Conservation (phyloP, 64 coral and sea anemone genomes). For the Astreopora myriophthalma region DNA sequence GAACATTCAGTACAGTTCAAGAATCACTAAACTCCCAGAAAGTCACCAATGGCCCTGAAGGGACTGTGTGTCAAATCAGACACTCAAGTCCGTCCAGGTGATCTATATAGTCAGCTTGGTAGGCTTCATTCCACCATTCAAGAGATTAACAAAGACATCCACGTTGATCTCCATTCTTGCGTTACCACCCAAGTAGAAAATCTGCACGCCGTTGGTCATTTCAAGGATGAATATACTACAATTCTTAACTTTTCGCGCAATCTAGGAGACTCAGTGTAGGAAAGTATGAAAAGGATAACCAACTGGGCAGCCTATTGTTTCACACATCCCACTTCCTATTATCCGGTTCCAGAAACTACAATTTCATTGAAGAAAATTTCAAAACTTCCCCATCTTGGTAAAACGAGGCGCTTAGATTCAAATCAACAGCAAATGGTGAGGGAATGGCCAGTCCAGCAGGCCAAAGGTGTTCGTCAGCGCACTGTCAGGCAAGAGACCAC, state of each 20-base stretch:
- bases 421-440: neutral
- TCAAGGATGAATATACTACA: slow-evolving; percentile 16
- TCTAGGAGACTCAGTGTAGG: too few species aligned
- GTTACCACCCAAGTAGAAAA: slow-evolving; percentile 17
- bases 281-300: slow-evolving; percentile 31
- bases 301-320: slow-evolving; percentile 53
- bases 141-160: slow-evolving; percentile 29
- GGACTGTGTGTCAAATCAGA: slow-evolving; percentile 41
- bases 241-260: neutral
- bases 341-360: slow-evolving; percentile 42
- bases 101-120: slow-evolving; percentile 33
- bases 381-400: slow-evolving; percentile 39
- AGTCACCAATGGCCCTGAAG: slow-evolving; percentile 52
- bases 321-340: slow-evolving; percentile 38
- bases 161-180: slow-evolving; percentile 23
- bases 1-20: too few species aligned
- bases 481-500: slow-evolving; percentile 55
- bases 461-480: slow-evolving; percentile 46
- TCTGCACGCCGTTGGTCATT: slow-evolving; percentile 8
- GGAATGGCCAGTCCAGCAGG: slow-evolving; percentile 37
- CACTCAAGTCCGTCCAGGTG: slow-evolving; percentile 45
- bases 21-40: slow-evolving; percentile 33
- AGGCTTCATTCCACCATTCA: slow-evolving; percentile 39
- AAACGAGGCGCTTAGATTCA: slow-evolving; percentile 13
- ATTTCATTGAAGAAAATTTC: slow-evolving; percentile 16